These are phyloP conservation scores for Zeus faber DNA, from an alignment of 2,113 vertebrate species.

Conservation along the genomic window DNA sequence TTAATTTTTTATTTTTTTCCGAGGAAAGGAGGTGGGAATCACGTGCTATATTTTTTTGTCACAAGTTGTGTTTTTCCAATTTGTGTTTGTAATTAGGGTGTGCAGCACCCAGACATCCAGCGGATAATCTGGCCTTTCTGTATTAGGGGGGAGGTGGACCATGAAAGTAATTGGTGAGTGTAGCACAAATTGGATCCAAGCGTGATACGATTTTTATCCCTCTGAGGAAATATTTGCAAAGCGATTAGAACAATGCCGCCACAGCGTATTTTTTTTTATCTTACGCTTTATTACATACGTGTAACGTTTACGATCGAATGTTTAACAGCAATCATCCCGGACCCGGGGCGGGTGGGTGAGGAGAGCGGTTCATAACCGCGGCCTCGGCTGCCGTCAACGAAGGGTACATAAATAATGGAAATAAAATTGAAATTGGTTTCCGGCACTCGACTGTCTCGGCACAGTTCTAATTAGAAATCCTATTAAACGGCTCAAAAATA, in stretches of 20 bases:
- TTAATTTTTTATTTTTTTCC: constrained; percentile 44
- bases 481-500: constrained; percentile 39
- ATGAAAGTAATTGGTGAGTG: constrained; percentile 78
- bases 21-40: constrained; percentile 15
- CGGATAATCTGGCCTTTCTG: constrained; percentile 74
- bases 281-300: constrained; percentile 48
- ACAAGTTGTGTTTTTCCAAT: constrained; percentile 64
- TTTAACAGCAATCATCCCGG: constrained; percentile 48
- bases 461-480: constrained; percentile 32
- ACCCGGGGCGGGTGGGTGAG: neutral
- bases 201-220: constrained; percentile 66
- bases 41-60: constrained; percentile 42
- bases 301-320: constrained; percentile 48
- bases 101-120: constrained; percentile 64
- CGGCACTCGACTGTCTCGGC: constrained; percentile 45
- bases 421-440: constrained; percentile 46
- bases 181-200: constrained; percentile 78
- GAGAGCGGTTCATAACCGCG: constrained; percentile 15
- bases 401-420: constrained; percentile 34
- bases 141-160: constrained; percentile 71
- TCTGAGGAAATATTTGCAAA: constrained; percentile 69
- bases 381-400: constrained; percentile 24
- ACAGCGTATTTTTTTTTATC: constrained; percentile 45
- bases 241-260: constrained; percentile 68
- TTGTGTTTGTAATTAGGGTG: constrained; percentile 75